Conservation (phyloP, 2,797 vertebrate species). For the Crypturellus tataupa region DNA sequence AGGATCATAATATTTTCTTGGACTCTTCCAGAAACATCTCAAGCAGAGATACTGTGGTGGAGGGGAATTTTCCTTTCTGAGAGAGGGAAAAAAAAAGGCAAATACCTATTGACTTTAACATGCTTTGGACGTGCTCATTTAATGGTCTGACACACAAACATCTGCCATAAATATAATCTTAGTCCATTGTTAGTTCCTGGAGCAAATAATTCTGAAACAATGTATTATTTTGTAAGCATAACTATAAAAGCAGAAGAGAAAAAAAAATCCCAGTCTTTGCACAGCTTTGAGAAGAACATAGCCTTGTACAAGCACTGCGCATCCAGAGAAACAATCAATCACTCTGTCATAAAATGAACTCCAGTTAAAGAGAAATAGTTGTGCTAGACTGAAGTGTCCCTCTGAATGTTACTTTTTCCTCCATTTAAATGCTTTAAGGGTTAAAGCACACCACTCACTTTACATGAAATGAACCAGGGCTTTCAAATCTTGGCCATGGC, state of each 20-base stretch:
- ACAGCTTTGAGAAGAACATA: not conserved
- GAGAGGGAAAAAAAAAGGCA: not conserved
- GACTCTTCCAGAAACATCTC: not conserved
- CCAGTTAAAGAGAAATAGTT: not conserved
- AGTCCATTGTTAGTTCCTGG: not conserved
- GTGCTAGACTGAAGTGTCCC: not conserved
- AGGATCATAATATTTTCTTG: not conserved
- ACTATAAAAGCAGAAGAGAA: not conserved
- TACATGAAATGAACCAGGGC: constrained; percentile 23
- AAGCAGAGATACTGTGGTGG: not conserved
- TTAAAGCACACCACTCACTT: constrained; percentile 51
- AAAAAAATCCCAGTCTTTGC: not conserved
- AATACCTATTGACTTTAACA: not conserved
- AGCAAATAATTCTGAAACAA: not conserved
- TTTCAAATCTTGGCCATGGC: constrained; percentile 50
- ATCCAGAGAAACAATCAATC: not conserved
- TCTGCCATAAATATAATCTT: not conserved
- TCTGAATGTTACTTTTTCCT: not conserved
- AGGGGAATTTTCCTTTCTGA: not conserved
- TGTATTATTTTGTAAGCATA: not conserved
- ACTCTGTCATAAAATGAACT: not conserved
- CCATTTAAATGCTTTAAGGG: constrained; percentile 40
- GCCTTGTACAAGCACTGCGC: not conserved
- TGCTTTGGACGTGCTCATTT: not conserved
- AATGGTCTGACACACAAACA: not conserved